These are phyloP conservation scores for Pogonognathellus flavescens DNA, from an alignment of 1,140 invertebrate species.

Conservation along the genomic window DNA sequence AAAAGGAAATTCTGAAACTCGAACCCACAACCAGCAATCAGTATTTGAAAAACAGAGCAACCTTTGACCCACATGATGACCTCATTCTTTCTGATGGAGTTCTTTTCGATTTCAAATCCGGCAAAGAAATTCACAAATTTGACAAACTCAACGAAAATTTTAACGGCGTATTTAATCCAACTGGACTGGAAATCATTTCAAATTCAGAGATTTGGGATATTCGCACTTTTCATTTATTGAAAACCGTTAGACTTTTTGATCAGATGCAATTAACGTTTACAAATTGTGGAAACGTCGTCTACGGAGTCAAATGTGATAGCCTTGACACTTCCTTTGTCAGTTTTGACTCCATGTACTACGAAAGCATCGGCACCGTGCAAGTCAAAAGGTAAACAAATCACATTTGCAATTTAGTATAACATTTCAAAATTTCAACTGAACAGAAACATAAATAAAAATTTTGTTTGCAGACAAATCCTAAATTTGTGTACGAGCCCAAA, in stretches of 20 bases:
- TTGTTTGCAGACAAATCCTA: conserved; percentile 10
- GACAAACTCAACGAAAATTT: conserved; percentile 96
- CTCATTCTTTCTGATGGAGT: conserved; percentile 95
- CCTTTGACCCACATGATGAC: conserved; percentile 94
- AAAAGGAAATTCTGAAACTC: conserved; percentile 80
- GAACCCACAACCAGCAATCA: conserved; percentile 87
- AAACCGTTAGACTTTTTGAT: conserved; percentile 92
- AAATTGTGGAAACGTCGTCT: conserved; percentile 73
- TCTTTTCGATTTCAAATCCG: conserved; percentile 91
- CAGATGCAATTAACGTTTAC: conserved; percentile 80
- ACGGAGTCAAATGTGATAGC: conserved; percentile 69
- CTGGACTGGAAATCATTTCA: conserved; percentile 92
- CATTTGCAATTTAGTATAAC: conserved; percentile 74
- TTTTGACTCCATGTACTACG: conserved; percentile 93
- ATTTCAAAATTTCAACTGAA: conserved; percentile 75
- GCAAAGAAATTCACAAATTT: conserved; percentile 94
- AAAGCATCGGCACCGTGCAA: conserved; percentile 86
- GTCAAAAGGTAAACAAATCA: conserved; percentile 65
- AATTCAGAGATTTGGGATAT: conserved; percentile 96
- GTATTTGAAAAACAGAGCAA: conserved; percentile 94
- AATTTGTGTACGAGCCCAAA: conserved; percentile 62
- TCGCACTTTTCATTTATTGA: conserved; percentile 91
- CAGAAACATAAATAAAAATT: not conserved
- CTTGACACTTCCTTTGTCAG: conserved; percentile 80
- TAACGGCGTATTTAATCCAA: conserved; percentile 97